Evolutionary conservation across 2,888 invertebrate genomes (phyloP).

Genomic region (Callinectes sapidus): DNA sequence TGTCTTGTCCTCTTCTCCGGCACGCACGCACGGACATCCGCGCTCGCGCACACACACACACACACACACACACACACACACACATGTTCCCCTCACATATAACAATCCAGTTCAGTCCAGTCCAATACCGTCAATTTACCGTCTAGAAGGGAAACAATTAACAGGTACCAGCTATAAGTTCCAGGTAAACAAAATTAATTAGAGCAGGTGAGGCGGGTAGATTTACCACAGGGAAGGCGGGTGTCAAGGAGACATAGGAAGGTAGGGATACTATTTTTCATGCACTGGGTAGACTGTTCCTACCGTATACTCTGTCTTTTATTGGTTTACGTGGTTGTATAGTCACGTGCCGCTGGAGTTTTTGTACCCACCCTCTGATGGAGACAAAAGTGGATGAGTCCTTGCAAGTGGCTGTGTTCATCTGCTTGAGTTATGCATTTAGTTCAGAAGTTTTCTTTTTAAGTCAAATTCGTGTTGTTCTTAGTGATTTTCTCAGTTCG

Average conservation of each 20-base stretch:
- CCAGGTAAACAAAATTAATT: neutral
- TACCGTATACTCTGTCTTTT: slow-evolving; percentile 29
- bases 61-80: neutral
- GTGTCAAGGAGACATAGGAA: neutral
- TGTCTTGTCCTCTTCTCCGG: neutral
- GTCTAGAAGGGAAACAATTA: neutral
- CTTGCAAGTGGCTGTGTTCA: neutral
- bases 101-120: neutral
- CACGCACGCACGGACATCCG: neutral
- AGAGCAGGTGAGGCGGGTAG: neutral
- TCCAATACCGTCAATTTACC: neutral
- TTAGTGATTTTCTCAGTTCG: too few species aligned
- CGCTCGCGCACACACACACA: neutral
- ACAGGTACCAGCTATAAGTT: slow-evolving; percentile 4
- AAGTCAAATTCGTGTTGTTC: too few species aligned
- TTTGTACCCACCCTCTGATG: slow-evolving; percentile 27
- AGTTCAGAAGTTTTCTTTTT: too few species aligned
- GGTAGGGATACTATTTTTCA: neutral
- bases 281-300: slow-evolving; percentile 1
- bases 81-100: neutral
- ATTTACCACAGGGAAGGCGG: neutral
- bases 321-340: neutral
- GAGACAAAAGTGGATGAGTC: neutral
- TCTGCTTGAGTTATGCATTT: too few species aligned
- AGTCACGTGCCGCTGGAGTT: neutral